Evolutionary conservation across 2,113 vertebrate genomes (phyloP).

Genomic region (Casuarius casuarius): DNA sequence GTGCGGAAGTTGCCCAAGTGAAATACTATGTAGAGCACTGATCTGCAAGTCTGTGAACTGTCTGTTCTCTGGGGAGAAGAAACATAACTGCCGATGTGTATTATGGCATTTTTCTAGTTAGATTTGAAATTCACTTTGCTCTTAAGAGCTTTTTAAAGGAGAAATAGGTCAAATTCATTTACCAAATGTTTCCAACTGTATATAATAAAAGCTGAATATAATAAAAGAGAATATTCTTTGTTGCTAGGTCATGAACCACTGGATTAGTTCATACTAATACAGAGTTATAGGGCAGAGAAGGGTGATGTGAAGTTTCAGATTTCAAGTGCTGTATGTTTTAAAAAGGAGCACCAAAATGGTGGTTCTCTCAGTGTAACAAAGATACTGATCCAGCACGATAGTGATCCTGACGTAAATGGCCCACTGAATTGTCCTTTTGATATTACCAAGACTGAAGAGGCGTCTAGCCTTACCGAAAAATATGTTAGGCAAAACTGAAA

Average conservation of each 20-base stretch:
- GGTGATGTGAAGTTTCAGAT: rapidly evolving
- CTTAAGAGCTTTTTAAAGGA: not conserved
- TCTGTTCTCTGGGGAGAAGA: not conserved
- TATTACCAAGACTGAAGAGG: not conserved
- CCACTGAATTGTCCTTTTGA: not conserved
- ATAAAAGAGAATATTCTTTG: not conserved
- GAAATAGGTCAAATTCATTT: not conserved
- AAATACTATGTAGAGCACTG: not conserved
- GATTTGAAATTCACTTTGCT: not conserved
- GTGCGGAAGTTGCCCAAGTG: not conserved
- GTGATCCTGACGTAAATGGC: not conserved
- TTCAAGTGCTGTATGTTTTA: rapidly evolving
- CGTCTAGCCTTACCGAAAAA: not conserved
- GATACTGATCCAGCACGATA: not conserved
- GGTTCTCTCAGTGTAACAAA: rapidly evolving
- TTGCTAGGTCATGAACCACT: not conserved
- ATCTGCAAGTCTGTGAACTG: not conserved
- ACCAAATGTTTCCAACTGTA: not conserved
- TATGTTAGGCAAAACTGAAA: rapidly evolving
- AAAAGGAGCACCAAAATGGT: not conserved
- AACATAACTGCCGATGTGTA: not conserved
- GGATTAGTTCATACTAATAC: not conserved
- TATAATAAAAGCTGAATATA: not conserved
- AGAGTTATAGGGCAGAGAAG: rapidly evolving
- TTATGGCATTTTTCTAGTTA: not conserved